Base-by-base conservation (phyloP, 2,113 vertebrate genomes). In the Puma concolor region DNA sequence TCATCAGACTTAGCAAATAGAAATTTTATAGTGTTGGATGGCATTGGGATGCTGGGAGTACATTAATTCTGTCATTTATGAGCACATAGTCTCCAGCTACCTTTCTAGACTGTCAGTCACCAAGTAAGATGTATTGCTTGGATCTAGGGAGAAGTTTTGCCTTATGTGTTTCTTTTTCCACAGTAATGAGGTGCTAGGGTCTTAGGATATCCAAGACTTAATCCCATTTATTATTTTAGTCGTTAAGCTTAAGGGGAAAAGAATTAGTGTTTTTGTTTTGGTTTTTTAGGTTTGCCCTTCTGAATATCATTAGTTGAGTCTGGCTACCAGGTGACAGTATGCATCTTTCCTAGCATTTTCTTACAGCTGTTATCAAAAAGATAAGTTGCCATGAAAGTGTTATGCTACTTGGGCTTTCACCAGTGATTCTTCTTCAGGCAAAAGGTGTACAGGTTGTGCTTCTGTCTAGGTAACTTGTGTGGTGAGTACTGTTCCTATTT, bases 1-100 rank as follows among this genome's bases (percentile, higher is more conserved):
- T 90, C 12, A 38, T 97, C 92, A 97, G 90, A 50, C 41, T 96
- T 84, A 96, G 80, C 63, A 91, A 92, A 94, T 71, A 81, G 74
- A 92, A 80, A 95, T 54, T 91, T 91, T 84, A n/a, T 87, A 71
- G 95, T 41, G 14, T 72, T 92, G 67, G 74, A 67, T 96, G 92
- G 33, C 74, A 79, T n/a, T 80, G 74, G 90, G 63, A 64, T 89
- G 54, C 77, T 86, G 67, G 67, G 83, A 87, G 69, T 88, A 50
- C 31, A n/a, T 87, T 69, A 81, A 54, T 23, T 29, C 36, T 96
- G 36, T 76, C 88, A 85, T 80, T 92, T 97, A 87, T 83, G 96
- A 94, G 41, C 52, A 57, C 54, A 83, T 66, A 12, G 57, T 96
- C 50, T 80, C 91, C 41, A 94, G 0, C 27, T 93, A 36, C 87